Conservation (phyloP, 2,888 invertebrate genomes). For the Chouioia cunea region DNA sequence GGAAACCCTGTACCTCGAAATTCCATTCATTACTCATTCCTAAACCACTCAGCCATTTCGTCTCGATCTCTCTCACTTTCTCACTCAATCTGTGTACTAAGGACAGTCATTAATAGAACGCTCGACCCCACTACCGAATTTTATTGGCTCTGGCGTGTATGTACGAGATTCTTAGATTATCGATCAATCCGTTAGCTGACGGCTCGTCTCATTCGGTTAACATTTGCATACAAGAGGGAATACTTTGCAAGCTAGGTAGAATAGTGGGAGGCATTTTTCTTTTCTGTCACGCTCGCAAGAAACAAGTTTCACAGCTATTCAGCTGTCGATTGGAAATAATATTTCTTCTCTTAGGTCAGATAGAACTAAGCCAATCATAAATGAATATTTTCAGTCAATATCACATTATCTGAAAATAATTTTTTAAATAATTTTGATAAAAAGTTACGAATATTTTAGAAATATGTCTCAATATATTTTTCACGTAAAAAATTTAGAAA, state of each 20-base stretch:
- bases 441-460: too few species aligned
- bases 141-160: conserved; percentile 26
- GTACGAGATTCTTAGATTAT: conserved; percentile 40
- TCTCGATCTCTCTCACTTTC: conserved; percentile 14
- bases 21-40: conserved; percentile 38
- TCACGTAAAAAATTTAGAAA: too few species aligned
- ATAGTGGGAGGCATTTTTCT: neutral
- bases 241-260: conserved; percentile 29
- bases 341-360: conserved; percentile 19
- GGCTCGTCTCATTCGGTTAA: conserved; percentile 47
- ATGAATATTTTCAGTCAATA: too few species aligned
- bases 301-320: conserved; percentile 39
- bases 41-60: conserved; percentile 17
- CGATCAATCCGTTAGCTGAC: conserved; percentile 48
- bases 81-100: neutral
- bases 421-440: too few species aligned
- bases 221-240: conserved; percentile 52
- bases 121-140: conserved; percentile 18
- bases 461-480: too few species aligned
- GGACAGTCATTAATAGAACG: conserved; percentile 17
- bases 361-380: too few species aligned
- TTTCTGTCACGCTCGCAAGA: conserved; percentile 9
- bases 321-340: conserved; percentile 39
- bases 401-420: too few species aligned
- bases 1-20: neutral